These are phyloP conservation scores for Bugulina stolonifera DNA, from an alignment of 2,888 invertebrate genomes.

Conservation along the genomic window DNA sequence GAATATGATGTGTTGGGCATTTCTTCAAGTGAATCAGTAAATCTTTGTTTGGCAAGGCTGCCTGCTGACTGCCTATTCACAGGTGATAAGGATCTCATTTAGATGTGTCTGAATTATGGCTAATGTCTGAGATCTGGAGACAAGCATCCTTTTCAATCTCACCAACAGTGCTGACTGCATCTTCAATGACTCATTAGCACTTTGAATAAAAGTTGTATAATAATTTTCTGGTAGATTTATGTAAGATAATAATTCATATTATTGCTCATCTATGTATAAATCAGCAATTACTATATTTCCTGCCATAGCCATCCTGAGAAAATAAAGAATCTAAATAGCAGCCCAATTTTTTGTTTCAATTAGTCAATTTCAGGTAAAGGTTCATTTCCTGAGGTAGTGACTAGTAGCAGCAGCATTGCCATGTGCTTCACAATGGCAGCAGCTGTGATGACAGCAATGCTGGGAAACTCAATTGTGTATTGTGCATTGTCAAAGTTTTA, in stretches of 20 bases:
- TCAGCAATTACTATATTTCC: neutral
- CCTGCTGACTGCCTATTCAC: neutral
- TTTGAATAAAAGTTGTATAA: conserved; percentile 23
- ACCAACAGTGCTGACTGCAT: neutral
- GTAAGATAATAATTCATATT: conserved; percentile 22
- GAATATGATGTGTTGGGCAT: neutral
- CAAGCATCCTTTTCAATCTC: neutral
- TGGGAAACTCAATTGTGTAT: neutral
- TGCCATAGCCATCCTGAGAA: neutral
- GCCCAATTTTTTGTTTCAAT: neutral
- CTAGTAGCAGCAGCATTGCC: neutral
- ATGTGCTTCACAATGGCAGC: neutral
- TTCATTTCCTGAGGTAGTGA: neutral
- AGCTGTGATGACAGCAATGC: neutral
- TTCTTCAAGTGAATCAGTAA: neutral
- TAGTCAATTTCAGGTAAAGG: neutral
- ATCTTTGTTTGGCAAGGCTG: neutral
- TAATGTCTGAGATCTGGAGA: conserved; percentile 14
- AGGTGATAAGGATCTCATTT: neutral
- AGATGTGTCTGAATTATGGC: neutral
- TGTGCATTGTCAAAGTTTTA: neutral
- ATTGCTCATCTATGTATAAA: conserved; percentile 15
- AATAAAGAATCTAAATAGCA: neutral
- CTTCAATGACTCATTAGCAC: neutral
- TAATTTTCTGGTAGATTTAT: conserved; percentile 1